phyloP scores from a whole-genome alignment of 1,140 invertebrate genomes.

The Lordiphosa collinella region DNA sequence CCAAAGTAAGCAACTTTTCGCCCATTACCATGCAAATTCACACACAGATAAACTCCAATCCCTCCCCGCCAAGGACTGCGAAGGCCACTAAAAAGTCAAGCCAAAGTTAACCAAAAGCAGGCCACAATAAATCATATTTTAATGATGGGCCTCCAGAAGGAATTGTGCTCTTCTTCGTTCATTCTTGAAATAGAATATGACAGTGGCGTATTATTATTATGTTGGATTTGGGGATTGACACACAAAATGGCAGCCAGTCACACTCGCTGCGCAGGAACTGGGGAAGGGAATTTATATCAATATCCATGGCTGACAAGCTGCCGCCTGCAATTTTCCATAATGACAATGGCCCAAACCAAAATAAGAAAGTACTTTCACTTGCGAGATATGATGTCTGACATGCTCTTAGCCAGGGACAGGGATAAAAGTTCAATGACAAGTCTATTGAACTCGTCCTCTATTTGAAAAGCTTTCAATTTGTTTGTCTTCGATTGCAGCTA shows the following conservation, averaged over 20 bases:
- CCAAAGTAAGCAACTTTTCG: conserved; percentile 20
- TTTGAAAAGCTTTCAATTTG: conserved; percentile 50
- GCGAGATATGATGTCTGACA: no score
- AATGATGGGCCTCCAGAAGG: conserved; percentile 52
- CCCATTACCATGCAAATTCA: conserved; percentile 32
- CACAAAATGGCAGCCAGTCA: conserved; percentile 20
- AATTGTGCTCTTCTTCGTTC: conserved; percentile 46
- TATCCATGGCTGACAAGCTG: conserved; percentile 24
- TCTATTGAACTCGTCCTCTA: conserved; percentile 50
- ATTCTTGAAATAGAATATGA: conserved; percentile 52
- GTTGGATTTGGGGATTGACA: conserved; percentile 41
- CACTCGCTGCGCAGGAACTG: conserved; percentile 5
- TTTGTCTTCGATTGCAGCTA: conserved; percentile 19
- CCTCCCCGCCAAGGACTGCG: conserved; percentile 9
- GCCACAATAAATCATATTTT: conserved; percentile 70
- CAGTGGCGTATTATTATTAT: conserved; percentile 50
- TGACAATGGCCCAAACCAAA: conserved; percentile 17
- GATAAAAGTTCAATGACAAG: conserved; percentile 57
- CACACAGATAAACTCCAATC: conserved; percentile 48
- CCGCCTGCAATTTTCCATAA: conserved; percentile 24
- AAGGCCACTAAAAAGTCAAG: conserved; percentile 4
- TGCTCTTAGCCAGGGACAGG: not conserved
- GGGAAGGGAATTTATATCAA: not conserved
- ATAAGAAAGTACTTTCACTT: no score
- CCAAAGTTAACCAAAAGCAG: conserved; percentile 13